These are phyloP conservation scores for Dynastes hyllus DNA, from an alignment of 2,888 invertebrate genomes.

Conservation along the genomic window DNA sequence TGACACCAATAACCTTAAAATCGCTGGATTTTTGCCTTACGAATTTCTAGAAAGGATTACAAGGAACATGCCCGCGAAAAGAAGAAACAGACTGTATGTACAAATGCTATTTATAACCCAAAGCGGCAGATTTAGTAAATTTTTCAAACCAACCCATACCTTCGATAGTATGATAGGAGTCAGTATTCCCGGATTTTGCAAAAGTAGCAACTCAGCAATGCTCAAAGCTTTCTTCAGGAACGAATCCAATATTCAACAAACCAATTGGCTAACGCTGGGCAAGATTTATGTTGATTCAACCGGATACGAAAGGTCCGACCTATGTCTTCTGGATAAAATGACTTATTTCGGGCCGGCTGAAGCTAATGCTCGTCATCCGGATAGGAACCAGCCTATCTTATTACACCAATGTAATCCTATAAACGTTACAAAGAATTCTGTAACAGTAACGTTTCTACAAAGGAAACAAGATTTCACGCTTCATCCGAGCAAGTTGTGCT, in stretches of 20 bases:
- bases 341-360: conserved; percentile 6
- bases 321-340: conserved; percentile 12
- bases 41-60: neutral
- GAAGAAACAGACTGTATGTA: neutral
- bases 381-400: no score
- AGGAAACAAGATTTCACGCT: conserved; percentile 3
- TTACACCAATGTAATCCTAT: neutral
- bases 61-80: neutral
- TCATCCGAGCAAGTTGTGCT: conserved; percentile 5
- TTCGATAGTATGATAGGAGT: conserved; percentile 12
- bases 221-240: neutral
- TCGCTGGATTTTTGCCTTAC: conserved; percentile 5
- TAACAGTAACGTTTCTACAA: neutral
- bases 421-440: neutral
- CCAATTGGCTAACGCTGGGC: neutral
- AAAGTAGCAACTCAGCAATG: neutral
- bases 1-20: neutral
- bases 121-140: conserved; percentile 10
- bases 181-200: conserved; percentile 20
- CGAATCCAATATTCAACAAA: neutral
- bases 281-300: neutral
- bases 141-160: neutral
- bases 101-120: conserved; percentile 5
- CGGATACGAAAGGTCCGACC: conserved; percentile 8
- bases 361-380: neutral